Evolutionary conservation across 2,113 vertebrate genomes (phyloP).

Genomic region (Numenius arquata): DNA sequence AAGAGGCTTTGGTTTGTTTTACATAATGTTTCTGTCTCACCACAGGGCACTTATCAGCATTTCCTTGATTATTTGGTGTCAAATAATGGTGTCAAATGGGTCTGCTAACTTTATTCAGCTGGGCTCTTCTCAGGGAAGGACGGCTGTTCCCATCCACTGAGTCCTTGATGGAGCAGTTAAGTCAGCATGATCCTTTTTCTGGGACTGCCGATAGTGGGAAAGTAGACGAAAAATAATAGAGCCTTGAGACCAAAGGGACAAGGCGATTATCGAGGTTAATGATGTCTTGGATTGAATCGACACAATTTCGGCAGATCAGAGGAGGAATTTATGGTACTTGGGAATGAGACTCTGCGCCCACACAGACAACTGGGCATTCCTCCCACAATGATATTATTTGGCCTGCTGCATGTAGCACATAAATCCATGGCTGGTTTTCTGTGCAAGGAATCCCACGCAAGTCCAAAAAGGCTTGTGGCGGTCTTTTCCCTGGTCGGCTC

Average conservation of each 20-base stretch:
- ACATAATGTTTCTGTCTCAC: not conserved
- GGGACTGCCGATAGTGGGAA: not conserved
- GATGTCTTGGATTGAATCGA: not conserved
- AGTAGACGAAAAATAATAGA: not conserved
- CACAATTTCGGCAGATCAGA: not conserved
- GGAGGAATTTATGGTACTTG: slow-evolving; percentile 28
- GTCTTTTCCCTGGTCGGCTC: not conserved
- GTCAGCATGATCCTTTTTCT: not conserved
- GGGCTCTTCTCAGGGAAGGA: slow-evolving; percentile 48
- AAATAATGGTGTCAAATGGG: not conserved
- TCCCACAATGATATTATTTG: not conserved
- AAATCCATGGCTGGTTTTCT: not conserved
- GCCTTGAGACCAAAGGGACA: not conserved
- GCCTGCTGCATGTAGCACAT: not conserved
- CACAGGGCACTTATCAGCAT: not conserved
- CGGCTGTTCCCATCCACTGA: not conserved
- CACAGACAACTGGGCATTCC: slow-evolving; percentile 21
- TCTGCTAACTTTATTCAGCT: slow-evolving; percentile 56
- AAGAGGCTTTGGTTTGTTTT: slow-evolving; percentile 3
- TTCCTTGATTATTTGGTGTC: slow-evolving; percentile 12
- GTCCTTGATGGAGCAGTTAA: slow-evolving; percentile 29
- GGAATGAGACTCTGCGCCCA: not conserved
- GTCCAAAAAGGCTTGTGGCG: not conserved
- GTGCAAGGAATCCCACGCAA: not conserved
- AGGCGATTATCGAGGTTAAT: not conserved